Evolutionary conservation across 2,888 invertebrate genomes (phyloP).

Genomic region (Pyralis farinalis): DNA sequence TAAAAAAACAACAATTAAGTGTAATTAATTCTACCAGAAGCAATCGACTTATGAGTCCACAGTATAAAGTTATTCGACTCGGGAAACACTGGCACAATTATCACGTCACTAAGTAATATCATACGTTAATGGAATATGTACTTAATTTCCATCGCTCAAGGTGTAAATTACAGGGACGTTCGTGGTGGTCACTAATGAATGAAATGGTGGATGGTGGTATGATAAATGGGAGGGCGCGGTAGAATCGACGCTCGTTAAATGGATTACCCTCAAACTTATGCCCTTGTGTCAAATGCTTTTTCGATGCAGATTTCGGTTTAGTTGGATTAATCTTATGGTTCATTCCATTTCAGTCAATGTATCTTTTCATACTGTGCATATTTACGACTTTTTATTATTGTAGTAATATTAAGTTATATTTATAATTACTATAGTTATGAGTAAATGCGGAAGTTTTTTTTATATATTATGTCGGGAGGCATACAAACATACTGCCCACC

Average conservation of each 20-base stretch:
- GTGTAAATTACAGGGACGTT: slow-evolving; percentile 45
- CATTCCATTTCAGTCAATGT: too few relatives aligned
- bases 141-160: slow-evolving; percentile 46
- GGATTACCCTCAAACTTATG: slow-evolving; percentile 48
- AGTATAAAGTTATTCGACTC: slow-evolving; percentile 9
- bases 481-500: too few relatives aligned
- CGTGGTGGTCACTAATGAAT: slow-evolving; percentile 48
- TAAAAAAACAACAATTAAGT: slow-evolving; percentile 34
- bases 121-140: slow-evolving; percentile 41
- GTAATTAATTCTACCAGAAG: slow-evolving; percentile 51
- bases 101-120: slow-evolving; percentile 20
- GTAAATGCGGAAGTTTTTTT: too few relatives aligned
- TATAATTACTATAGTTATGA: too few relatives aligned
- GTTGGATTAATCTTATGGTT: neutral
- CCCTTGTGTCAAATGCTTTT: slow-evolving; percentile 9
- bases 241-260: slow-evolving; percentile 48
- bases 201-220: slow-evolving; percentile 46
- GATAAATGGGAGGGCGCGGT: slow-evolving; percentile 66
- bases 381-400: too few relatives aligned
- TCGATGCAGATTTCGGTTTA: slow-evolving; percentile 4
- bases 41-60: slow-evolving; percentile 55
- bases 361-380: too few relatives aligned
- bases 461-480: too few relatives aligned
- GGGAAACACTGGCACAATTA: slow-evolving; percentile 15
- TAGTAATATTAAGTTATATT: too few relatives aligned